A percentile compares a stretch with the other conserved stretches of the same genome.
Evolutionary conservation across 2,113 vertebrate genomes (phyloP).

Genomic region (Ploceus nigricollis): DNA sequence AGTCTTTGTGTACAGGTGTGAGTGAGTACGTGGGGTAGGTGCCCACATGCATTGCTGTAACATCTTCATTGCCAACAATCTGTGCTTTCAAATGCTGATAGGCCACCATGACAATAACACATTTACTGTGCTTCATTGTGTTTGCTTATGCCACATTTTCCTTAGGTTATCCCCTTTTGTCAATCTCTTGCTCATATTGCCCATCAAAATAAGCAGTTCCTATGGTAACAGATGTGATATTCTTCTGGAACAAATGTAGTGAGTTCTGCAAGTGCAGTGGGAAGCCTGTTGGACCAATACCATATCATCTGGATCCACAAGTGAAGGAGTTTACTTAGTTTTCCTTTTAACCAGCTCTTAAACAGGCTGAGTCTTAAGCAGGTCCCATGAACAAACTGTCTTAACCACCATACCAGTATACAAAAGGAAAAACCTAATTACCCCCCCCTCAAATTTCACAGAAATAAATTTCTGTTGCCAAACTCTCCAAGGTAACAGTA

Average conservation of each 20-base stretch:
- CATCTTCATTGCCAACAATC: neutral
- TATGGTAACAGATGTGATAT: neutral
- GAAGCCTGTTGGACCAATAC: neutral
- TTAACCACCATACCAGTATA: neutral
- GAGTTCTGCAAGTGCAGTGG: neutral
- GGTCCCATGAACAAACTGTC: neutral
- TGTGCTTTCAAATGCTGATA: neutral
- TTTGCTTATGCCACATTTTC: neutral
- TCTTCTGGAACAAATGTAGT: neutral
- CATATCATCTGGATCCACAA: neutral
- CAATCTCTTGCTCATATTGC: neutral
- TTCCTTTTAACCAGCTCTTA: neutral
- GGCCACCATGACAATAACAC: neutral
- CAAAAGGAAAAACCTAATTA: neutral
- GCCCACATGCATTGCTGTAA: neutral
- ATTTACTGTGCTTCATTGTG: neutral
- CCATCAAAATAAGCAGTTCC: neutral
- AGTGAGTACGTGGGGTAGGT: neutral
- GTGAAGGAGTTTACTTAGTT: neutral
- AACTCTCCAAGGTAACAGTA: neutral
- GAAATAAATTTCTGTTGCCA: neutral
- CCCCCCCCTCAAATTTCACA: neutral
- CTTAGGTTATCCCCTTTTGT: neutral
- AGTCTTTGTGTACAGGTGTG: neutral
- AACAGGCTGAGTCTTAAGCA: neutral